These are phyloP conservation scores for Phyllotis vaccarum DNA, from an alignment of 2,797 vertebrate genomes.

Conservation along the genomic window DNA sequence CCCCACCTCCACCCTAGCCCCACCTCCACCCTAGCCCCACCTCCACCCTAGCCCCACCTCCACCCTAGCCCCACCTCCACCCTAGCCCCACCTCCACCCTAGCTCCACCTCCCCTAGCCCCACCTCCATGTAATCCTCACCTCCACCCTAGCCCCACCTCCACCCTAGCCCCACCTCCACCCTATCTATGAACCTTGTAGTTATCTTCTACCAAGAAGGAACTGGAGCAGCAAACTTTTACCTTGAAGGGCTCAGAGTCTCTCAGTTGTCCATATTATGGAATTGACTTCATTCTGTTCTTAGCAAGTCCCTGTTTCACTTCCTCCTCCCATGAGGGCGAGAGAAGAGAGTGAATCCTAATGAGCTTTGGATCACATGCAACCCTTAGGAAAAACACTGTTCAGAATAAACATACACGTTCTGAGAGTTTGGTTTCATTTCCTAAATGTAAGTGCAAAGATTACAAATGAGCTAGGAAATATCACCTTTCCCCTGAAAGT, in stretches of 20 bases:
- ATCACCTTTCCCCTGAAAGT: slow-evolving; percentile 47
- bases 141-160: not conserved
- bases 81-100: not conserved
- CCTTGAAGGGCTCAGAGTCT: not conserved
- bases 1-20: not conserved
- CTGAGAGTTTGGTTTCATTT: slow-evolving; percentile 36
- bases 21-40: not conserved
- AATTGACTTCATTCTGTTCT: not conserved
- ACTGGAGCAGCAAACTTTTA: not conserved
- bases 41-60: not conserved
- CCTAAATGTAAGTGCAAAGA: not conserved
- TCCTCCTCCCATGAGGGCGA: not conserved
- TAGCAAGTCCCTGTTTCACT: not conserved
- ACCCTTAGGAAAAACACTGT: not conserved
- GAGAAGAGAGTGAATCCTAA: not conserved
- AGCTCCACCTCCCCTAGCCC: not conserved
- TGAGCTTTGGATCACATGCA: not conserved
- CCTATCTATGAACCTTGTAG: not conserved
- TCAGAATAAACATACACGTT: slow-evolving; percentile 33
- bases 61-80: not conserved
- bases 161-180: not conserved
- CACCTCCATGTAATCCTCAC: not conserved
- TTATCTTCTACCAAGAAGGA: not conserved
- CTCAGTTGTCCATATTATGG: not conserved
- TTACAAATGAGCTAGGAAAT: slow-evolving; percentile 57